Conservation (phyloP, 2,888 invertebrate genomes). For the Meghimatium bilineatum region DNA sequence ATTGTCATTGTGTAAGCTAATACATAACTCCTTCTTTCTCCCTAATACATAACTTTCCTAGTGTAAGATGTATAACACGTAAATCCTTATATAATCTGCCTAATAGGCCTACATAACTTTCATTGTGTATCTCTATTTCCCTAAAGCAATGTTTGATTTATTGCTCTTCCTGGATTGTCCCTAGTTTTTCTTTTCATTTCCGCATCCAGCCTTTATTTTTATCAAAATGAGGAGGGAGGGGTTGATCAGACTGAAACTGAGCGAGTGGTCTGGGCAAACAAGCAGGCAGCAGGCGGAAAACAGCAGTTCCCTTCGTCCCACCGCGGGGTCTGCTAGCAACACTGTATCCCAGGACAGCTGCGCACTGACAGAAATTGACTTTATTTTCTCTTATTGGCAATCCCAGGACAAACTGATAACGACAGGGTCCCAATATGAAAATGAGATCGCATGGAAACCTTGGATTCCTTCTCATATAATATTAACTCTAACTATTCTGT, state of each 20-base stretch:
- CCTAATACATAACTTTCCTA: no score
- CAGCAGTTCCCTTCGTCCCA: not conserved
- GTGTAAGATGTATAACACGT: no score
- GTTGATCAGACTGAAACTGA: conserved; percentile 26
- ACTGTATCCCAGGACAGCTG: conserved; percentile 7
- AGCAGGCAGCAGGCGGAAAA: conserved; percentile 31
- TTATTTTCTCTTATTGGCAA: conserved; percentile 5
- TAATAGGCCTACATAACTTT: not conserved
- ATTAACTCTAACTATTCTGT: conserved; percentile 21
- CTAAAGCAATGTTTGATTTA: conserved; percentile 7
- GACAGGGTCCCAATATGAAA: conserved; percentile 19
- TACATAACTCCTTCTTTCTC: no score
- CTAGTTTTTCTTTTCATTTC: not conserved
- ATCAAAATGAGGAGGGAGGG: not conserved
- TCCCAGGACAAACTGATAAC: not conserved
- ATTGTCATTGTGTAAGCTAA: no score
- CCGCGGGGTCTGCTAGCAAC: conserved; percentile 9
- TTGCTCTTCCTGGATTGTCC: not conserved
- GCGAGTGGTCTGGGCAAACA: conserved; percentile 43
- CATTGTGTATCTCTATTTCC: not conserved
- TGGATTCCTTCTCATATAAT: conserved; percentile 22
- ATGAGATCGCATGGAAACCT: conserved; percentile 33
- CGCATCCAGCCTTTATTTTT: not conserved
- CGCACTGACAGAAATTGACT: not conserved
- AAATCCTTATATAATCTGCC: no score